Evolutionary conservation across 2,888 invertebrate genomes (phyloP), one percentile per base, ranked within the genome.

Genomic region (Argyresthia albistria): DNA sequence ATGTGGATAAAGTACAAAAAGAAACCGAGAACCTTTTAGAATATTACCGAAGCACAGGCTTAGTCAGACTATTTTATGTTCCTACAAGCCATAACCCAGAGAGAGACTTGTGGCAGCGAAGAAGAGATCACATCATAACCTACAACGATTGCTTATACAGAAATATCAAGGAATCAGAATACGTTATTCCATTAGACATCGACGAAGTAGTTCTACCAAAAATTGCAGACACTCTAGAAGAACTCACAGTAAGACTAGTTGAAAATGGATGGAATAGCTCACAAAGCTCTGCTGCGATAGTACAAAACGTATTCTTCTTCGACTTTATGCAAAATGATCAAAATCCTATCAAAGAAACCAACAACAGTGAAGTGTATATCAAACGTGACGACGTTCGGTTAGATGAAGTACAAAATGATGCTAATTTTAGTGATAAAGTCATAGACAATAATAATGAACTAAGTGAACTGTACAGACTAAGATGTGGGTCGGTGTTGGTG

Each of bases 141-240:
- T 94, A 94, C 72, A 94, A 94, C 70, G 93, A 93, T 70, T 94
- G 94, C 67, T 88, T 94, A 55, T 93, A 94, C 70, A 89, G 92
- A 68, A 93, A 93, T 76, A 76, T 93, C 51, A 77, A 88, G 61
- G 82, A 83, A 58, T 91, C 92, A 43, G 88, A 90, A 61, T 93
- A 86, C 67, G 78, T 93, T 14, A 79, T 93, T 35, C 92, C 93
- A 9, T 74, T 94, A 60, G 94, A 94, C 68, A 84, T 93, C 46
- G 94, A 94, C 70, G 94, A 94, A 80, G 82, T 93, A 50, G 88
- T 94, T 54, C 83, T 94, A 52, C 94, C 94, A 14, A 89, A 90
- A 67, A 74, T 81, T 57, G 84, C 87, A 25, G 67, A 78, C 48
- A 90, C 86, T 35, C 93, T 93, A 91, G 67, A 79, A 43, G 82